A percentile compares a stretch with the other conserved stretches of the same genome.
These are phyloP conservation scores for Aporophyla lueneburgensis DNA, from an alignment of 2,888 invertebrate genomes.

Conservation along the genomic window DNA sequence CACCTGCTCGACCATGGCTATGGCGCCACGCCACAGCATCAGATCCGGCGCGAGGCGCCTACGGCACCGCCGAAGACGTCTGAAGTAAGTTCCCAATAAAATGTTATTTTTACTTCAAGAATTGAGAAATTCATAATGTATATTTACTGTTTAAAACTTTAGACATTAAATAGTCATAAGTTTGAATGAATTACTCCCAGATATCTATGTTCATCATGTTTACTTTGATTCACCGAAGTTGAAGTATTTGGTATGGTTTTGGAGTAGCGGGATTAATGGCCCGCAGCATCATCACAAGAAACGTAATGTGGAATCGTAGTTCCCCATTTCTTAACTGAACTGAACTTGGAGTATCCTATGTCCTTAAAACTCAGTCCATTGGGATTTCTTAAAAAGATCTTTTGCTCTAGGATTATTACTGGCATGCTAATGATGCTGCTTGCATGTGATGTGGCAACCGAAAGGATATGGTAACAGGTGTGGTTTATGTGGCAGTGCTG, in stretches of 20 bases:
- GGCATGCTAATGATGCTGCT: constrained; percentile 16
- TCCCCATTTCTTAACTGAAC: background rate
- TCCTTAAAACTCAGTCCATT: background rate
- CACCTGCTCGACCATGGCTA: constrained; percentile 97
- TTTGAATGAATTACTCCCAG: constrained; percentile 10
- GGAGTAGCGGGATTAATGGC: background rate
- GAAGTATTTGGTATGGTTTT: background rate
- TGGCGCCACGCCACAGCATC: constrained; percentile 95
- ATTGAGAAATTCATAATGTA: background rate
- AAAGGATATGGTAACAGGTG: constrained; percentile 27
- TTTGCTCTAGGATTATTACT: constrained; percentile 9
- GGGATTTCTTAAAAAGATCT: background rate
- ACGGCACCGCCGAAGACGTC: constrained; percentile 90
- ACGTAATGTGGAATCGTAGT: background rate
- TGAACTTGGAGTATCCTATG: background rate
- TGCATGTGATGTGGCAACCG: constrained; percentile 41
- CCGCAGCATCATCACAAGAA: background rate
- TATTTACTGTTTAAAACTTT: background rate
- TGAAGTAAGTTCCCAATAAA: constrained; percentile 82
- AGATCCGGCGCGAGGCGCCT: constrained; percentile 91
- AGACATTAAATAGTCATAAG: background rate
- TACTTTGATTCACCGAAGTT: background rate
- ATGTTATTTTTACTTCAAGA: constrained; percentile 4
- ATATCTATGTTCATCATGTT: background rate
- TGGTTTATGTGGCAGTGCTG: constrained; percentile 38